phyloP scores from a whole-genome alignment of 1,140 invertebrate species.

The Sarcophaga bullata region DNA sequence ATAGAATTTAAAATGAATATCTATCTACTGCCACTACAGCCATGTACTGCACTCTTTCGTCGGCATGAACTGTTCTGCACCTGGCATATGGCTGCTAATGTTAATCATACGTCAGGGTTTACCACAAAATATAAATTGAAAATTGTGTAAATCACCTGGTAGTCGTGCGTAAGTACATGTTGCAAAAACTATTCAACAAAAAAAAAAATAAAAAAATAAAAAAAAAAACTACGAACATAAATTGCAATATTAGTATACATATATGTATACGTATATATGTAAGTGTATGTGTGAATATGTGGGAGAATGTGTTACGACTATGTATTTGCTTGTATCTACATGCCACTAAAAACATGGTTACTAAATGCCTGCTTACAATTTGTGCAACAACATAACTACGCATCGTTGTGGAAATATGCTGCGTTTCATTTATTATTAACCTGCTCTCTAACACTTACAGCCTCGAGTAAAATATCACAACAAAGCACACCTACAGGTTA shows the following conservation, averaged over 20 bases:
- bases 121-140: conserved; percentile 8
- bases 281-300: not conserved
- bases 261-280: too few species aligned
- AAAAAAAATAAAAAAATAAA: too few species aligned
- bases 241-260: too few species aligned
- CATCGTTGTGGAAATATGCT: conserved; percentile 3
- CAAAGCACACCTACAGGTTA: too few species aligned
- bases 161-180: not conserved
- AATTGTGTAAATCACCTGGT: conserved; percentile 13
- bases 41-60: too few species aligned
- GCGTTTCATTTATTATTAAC: conserved; percentile 10
- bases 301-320: not conserved
- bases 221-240: too few species aligned
- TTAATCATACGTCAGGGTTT: conserved; percentile 14
- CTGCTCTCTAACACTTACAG: not conserved
- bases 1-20: not conserved
- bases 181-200: not conserved
- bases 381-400: not conserved
- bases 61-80: too few species aligned
- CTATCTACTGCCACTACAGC: not conserved
- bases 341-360: conserved; percentile 5
- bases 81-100: not conserved
- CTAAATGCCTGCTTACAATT: not conserved
- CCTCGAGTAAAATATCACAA: not conserved
- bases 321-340: not conserved